phyloP scores from a whole-genome alignment of 1,140 invertebrate genomes.

The Gryon sp. region DNA sequence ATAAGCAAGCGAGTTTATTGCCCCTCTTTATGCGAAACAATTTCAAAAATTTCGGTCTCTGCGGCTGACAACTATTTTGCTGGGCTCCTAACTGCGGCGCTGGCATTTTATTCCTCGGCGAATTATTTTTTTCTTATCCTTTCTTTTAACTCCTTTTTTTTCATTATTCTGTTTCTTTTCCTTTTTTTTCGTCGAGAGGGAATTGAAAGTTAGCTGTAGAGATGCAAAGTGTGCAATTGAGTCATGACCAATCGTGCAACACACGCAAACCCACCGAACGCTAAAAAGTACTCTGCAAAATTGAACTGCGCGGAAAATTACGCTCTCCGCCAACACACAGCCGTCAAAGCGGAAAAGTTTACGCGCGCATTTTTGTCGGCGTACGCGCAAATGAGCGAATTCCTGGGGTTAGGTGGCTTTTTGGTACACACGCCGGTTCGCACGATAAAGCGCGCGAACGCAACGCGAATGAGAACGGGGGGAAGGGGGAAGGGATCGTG shows the following conservation, averaged over 20 bases:
- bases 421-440: constrained; percentile 28
- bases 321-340: not conserved
- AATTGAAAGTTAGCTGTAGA: not conserved
- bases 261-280: constrained; percentile 10
- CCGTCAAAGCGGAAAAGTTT: constrained; percentile 41
- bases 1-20: constrained; percentile 8
- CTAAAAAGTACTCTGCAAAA: constrained; percentile 33
- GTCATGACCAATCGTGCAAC: constrained; percentile 33
- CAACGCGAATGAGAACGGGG: not conserved
- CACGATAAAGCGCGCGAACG: constrained; percentile 30
- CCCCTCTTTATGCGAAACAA: constrained; percentile 8
- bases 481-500: not conserved
- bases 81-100: not conserved
- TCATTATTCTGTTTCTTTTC: too few relatives aligned
- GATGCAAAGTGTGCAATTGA: constrained; percentile 34
- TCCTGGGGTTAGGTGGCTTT: constrained; percentile 47
- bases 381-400: constrained; percentile 53
- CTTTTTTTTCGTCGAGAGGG: not conserved
- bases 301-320: constrained; percentile 39
- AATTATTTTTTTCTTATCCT: too few relatives aligned
- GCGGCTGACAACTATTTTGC: constrained; percentile 8
- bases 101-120: too few relatives aligned
- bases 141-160: too few relatives aligned
- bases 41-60: constrained; percentile 1
- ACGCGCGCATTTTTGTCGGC: constrained; percentile 44